Evolutionary conservation across 2,113 vertebrate genomes (phyloP).

Genomic region (Ivindomyrus marchei): DNA sequence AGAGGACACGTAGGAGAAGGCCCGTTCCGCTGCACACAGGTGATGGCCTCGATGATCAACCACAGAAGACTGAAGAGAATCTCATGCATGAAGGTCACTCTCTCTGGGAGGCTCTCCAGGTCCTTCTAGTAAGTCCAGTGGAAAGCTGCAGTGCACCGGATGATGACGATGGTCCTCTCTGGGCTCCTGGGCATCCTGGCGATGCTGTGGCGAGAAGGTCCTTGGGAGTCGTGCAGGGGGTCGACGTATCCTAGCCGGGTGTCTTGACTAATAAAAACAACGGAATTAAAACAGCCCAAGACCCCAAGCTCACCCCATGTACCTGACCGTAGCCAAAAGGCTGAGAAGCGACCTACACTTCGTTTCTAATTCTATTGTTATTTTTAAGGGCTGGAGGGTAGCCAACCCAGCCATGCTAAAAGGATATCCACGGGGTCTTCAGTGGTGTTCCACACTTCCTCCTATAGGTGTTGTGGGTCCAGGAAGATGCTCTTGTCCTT

Average conservation of each 20-base stretch:
- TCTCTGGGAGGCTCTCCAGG: not conserved
- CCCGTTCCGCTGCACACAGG: not conserved
- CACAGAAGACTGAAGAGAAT: not conserved
- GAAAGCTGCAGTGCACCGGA: not conserved
- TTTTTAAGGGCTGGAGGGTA: too few species aligned
- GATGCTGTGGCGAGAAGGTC: not conserved
- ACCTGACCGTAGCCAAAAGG: too few species aligned
- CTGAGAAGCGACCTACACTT: too few species aligned
- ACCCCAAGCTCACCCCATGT: too few species aligned
- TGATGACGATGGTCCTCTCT: too few species aligned
- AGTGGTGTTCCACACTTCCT: not conserved
- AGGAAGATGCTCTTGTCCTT: not conserved
- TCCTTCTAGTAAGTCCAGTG: not conserved
- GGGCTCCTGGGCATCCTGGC: not conserved
- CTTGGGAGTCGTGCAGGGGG: not conserved
- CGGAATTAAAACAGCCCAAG: too few species aligned
- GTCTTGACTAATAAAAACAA: too few species aligned
- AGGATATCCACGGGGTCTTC: not conserved
- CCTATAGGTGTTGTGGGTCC: not conserved
- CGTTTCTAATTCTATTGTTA: too few species aligned
- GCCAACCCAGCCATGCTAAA: not conserved
- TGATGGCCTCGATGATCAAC: not conserved
- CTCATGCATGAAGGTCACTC: not conserved
- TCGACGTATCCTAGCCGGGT: too few species aligned
- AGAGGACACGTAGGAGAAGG: not conserved